Conservation (phyloP, 2,113 vertebrate genomes). For the Toxotes jaculatrix region DNA sequence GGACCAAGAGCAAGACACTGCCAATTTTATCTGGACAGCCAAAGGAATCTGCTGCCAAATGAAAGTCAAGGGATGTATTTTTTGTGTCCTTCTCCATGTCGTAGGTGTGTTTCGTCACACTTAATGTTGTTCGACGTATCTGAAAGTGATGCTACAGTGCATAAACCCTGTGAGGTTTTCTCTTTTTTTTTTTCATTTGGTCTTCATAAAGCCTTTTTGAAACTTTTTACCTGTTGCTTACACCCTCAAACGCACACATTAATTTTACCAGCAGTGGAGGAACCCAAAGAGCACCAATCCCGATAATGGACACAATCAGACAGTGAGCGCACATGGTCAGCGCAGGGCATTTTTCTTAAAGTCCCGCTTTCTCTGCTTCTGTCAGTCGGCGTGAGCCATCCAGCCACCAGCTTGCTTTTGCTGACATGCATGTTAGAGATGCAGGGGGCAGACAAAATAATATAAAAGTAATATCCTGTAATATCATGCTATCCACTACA, state of each 20-base stretch:
- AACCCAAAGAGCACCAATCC: slow-evolving; percentile 72
- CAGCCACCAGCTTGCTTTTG: slow-evolving; percentile 52
- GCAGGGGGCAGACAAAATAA: slow-evolving; percentile 36
- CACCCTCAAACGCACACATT: slow-evolving; percentile 24
- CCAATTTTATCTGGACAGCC: slow-evolving; percentile 68
- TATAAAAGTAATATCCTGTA: neutral
- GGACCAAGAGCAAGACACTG: slow-evolving; percentile 76
- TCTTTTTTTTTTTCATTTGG: neutral
- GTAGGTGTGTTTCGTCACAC: slow-evolving; percentile 57
- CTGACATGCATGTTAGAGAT: slow-evolving; percentile 62
- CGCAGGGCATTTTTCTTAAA: slow-evolving; percentile 40
- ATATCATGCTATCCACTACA: slow-evolving; percentile 17
- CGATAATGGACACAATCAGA: slow-evolving; percentile 6
- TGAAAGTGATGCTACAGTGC: slow-evolving; percentile 34
- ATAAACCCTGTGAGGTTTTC: slow-evolving; percentile 2
- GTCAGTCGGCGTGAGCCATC: slow-evolving; percentile 27
- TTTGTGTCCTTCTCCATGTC: slow-evolving; percentile 56
- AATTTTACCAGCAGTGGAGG: slow-evolving; percentile 66
- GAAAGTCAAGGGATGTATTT: slow-evolving; percentile 41
- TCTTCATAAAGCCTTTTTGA: slow-evolving; percentile 40
- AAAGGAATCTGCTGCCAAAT: slow-evolving; percentile 71
- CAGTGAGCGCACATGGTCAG: slow-evolving; percentile 30
- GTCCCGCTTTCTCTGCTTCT: slow-evolving; percentile 44
- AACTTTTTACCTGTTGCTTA: slow-evolving; percentile 39
- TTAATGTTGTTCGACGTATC: slow-evolving; percentile 58